Base-by-base conservation (phyloP, 2,888 invertebrate genomes). In the Mimachlamys varia region DNA sequence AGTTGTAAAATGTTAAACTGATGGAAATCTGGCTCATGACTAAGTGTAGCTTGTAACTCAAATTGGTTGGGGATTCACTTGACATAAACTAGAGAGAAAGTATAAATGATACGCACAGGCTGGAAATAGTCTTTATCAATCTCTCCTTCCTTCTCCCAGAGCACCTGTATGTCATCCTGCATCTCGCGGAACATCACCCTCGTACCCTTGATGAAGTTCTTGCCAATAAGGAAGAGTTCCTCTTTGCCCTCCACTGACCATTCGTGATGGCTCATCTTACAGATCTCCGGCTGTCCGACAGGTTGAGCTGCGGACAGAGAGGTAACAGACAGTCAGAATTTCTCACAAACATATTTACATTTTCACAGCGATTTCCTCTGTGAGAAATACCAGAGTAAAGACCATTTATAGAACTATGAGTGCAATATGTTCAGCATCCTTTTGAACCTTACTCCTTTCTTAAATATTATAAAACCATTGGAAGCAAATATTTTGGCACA, bases 171-270 rank as follows among this genome's bases (percentile, higher is more conserved):
- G 19, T 95, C 95, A 37, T 94, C 94, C 27, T 93, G 94, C 22
- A 95, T 92, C 92, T 97, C 96, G 88, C 96, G 95, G 92, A 97
- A 97, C 53, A 96, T 89, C 13, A 97, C 96, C 38, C 93, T 94
- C 49, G 97, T 96, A 89, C 96, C 96, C 91, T 96, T 96, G 92
- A 96, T 95, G 94, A 97, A 97, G 93, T 97, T 97, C 91, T 97
- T 96, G 38, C 97, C 97, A 88, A 97, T 97, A 89, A 97, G 96
- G 92, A 97, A 97, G 88, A 97, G 93, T 53, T 97, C 97, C 50
- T 94, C 94, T 19, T 96, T 96, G 22, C 97, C 97, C 33, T 92
- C 91, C 0, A 95, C 94, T 5, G 94, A 91, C 27, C 94, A 93
- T 62, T 95, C 94, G 7, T 90, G 91, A 88, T 96, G 91, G 88